Evolutionary conservation across 2,888 invertebrate species (phyloP), one percentile per base, ranked within the genome.

Genomic region (Plebejus argus): DNA sequence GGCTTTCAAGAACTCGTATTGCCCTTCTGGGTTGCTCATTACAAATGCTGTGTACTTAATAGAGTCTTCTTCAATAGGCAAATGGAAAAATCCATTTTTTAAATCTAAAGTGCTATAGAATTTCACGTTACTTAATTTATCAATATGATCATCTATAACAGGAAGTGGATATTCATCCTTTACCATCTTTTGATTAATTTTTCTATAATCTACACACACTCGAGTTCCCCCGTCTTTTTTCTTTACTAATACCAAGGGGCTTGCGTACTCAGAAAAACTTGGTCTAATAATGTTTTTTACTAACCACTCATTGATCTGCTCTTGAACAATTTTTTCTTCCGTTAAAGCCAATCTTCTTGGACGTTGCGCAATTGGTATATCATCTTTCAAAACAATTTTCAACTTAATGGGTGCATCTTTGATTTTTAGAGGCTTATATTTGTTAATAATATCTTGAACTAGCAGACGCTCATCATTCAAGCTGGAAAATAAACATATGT

Each of bases 201-300:
- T 79, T 8, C 90, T 78, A 79, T 86, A 92, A 78, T 91, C 89
- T 0, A 90, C 82, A 79, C 90, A 90, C 79, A 83, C 72, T 66
- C 82, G 39, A 7, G 39, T 39, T 39, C 39, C 39, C 39, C 39
- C 7, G 8, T 39, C 39, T 8, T 39, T 39, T 39, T 39, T 39
- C 39, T 39, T 39, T 39, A 53, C 49, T 39, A 39, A 53, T 3
- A 82, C 82, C 3, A 83, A 61, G 3, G 82, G 81, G 72, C 81
- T 81, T 58, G 81, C 56, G 79, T 81, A 82, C 45, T 82, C 82
- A 8, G 81, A 82, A 76, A 58, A 79, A 79, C 81, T 82, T 45
- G 76, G 78, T 18, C 76, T n/a, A 56, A 82, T 79, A 12, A 82
- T 78, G 7, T 78, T 78, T 3, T 80, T 49, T 20, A 53, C 28